Evolutionary conservation across 1,140 invertebrate genomes (phyloP).

Genomic region (Eumeta japonica): DNA sequence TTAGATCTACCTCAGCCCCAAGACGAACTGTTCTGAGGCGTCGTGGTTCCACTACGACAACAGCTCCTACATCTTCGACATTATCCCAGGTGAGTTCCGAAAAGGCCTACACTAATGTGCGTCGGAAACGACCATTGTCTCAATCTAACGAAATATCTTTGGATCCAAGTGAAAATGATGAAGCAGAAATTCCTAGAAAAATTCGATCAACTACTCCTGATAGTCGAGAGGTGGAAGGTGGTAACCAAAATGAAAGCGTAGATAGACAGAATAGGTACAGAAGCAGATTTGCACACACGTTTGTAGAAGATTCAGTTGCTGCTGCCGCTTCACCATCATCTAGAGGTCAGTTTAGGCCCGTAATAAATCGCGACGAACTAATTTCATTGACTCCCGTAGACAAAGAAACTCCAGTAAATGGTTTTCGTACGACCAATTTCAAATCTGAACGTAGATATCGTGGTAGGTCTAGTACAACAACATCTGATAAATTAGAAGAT

Average conservation of each 20-base stretch:
- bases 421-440: too few relatives aligned
- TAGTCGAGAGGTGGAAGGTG: conserved; percentile 36
- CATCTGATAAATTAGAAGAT: conserved; percentile 32
- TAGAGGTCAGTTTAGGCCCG: conserved; percentile 28
- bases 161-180: conserved; percentile 32
- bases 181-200: conserved; percentile 31
- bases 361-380: conserved; percentile 26
- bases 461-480: conserved; percentile 23
- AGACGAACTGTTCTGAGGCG: conserved; percentile 26
- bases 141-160: conserved; percentile 47
- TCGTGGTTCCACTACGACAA: conserved; percentile 36
- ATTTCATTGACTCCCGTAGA: conserved; percentile 29
- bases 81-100: conserved; percentile 53
- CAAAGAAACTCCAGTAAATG: neutral
- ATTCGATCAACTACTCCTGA: conserved; percentile 52
- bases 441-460: conserved; percentile 19
- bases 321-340: conserved; percentile 33
- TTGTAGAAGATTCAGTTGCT: conserved; percentile 33
- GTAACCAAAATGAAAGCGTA: conserved; percentile 12
- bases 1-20: conserved; percentile 23
- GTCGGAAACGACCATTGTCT: conserved; percentile 41
- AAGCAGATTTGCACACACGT: conserved; percentile 20
- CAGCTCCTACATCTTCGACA: conserved; percentile 38
- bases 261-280: conserved; percentile 22
- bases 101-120: conserved; percentile 53